Evolutionary conservation across 2,797 vertebrate species (phyloP), one percentile per base, ranked within the genome.

Genomic region (Siniperca scherzeri): DNA sequence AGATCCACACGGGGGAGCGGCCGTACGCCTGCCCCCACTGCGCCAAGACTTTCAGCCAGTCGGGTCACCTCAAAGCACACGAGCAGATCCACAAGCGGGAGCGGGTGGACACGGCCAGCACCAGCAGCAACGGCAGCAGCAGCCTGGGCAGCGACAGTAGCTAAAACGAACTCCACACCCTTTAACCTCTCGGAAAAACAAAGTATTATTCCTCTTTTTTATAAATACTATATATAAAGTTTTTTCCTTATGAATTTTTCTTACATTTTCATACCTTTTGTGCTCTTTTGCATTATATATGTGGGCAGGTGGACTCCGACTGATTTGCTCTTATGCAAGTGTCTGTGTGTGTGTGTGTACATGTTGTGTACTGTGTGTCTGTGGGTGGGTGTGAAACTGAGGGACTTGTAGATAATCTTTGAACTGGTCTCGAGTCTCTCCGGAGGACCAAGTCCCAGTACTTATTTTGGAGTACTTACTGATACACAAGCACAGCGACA

Each of bases 61-160:
- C 96, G 1, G 96, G 96, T 7, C 96, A 96, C 90, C 94, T 96
- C 61, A 96, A 95, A 88, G 96, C 96, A 57, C 96, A 96, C 61
- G 95, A 96, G 94, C 95, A 95, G 87, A 96, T 96, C 88, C 96
- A 96, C 92, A 96, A 95, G 56, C 88, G 95, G 7, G 95, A 96
- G 81, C 91, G 84, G 2, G 69, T 62, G 3, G 95, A 95, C 88
- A 88, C 92, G 12, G 91, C 89, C 10, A 92, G 93, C 88, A 90
- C 77, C 90, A 88, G 88, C 92, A 91, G 92, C 69, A 87, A 68
- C 38, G 9, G 87, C 79, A 88, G 91, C 86, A 90, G 90, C 88
- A 80, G 73, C 5, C 10, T 56, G 83, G 92, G 91, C 83, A 93
- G 93, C 12, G 92, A 95, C 85, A 95, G 95, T 80, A 95, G 94